These are phyloP conservation scores for Geotrypetes seraphini DNA, from an alignment of 2,797 vertebrate genomes.

Conservation along the genomic window DNA sequence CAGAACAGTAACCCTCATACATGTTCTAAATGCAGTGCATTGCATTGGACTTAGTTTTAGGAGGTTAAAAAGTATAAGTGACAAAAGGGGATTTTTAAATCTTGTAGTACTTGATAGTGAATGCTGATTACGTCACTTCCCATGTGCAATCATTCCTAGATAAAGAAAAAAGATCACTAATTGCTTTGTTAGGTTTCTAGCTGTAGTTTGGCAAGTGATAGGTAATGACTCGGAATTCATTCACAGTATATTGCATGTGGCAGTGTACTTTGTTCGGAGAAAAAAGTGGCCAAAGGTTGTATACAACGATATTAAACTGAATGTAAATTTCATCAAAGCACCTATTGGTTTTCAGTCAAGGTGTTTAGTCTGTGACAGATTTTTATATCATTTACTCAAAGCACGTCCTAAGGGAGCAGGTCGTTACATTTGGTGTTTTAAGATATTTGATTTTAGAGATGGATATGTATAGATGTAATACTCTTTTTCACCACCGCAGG, in stretches of 20 bases:
- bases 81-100: too few species aligned
- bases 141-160: too few species aligned
- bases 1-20: too few species aligned
- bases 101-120: too few species aligned
- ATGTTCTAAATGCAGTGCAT: too few species aligned
- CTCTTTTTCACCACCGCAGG: background rate
- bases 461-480: constrained; percentile 4
- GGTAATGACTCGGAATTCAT: fast-evolving
- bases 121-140: too few species aligned
- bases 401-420: background rate
- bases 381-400: background rate
- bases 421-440: background rate
- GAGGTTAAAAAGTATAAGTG: too few species aligned
- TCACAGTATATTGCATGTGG: background rate
- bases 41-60: too few species aligned
- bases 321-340: background rate
- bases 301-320: background rate
- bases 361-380: too few species aligned
- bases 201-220: background rate
- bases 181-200: too few species aligned
- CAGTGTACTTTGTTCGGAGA: constrained; percentile 15
- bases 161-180: too few species aligned
- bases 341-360: background rate
- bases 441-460: constrained; percentile 4
- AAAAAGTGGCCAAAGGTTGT: constrained; percentile 37